A percentile compares a stretch with the other conserved stretches of the same genome.
Conservation (phyloP, 1,140 invertebrate species). For the Atta texana region DNA sequence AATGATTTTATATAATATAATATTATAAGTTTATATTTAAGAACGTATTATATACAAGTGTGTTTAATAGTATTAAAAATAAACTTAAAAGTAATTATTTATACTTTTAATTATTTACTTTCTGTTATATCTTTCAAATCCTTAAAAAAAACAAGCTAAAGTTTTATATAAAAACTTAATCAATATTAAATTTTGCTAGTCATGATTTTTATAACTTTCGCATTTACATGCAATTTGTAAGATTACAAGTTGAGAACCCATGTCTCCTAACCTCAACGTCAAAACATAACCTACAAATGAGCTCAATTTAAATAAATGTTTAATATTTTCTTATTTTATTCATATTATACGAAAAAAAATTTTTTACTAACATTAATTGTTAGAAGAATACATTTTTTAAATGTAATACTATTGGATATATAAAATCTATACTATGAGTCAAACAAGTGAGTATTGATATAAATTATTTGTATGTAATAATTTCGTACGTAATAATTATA, state of each 20-base stretch:
- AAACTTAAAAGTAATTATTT: too few relatives aligned
- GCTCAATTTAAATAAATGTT: background rate
- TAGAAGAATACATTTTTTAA: background rate
- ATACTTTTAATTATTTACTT: too few relatives aligned
- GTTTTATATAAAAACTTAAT: too few relatives aligned
- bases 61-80: too few relatives aligned
- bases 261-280: background rate
- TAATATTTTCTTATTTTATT: background rate
- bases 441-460: slow-evolving; percentile 11
- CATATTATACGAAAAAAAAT: background rate
- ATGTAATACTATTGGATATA: background rate
- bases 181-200: background rate
- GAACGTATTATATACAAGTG: too few relatives aligned
- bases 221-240: background rate
- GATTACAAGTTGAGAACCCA: slow-evolving; percentile 35
- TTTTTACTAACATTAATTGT: background rate
- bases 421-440: slow-evolving; percentile 6
- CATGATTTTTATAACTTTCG: background rate
- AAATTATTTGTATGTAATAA: background rate
- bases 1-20: too few relatives aligned
- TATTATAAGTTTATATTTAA: too few relatives aligned
- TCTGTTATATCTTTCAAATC: too few relatives aligned
- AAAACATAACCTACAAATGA: background rate
- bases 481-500: too few relatives aligned
- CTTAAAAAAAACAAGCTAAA: too few relatives aligned